Base-by-base conservation (phyloP, 1,140 invertebrate species). In the Drosophila ambigua region DNA sequence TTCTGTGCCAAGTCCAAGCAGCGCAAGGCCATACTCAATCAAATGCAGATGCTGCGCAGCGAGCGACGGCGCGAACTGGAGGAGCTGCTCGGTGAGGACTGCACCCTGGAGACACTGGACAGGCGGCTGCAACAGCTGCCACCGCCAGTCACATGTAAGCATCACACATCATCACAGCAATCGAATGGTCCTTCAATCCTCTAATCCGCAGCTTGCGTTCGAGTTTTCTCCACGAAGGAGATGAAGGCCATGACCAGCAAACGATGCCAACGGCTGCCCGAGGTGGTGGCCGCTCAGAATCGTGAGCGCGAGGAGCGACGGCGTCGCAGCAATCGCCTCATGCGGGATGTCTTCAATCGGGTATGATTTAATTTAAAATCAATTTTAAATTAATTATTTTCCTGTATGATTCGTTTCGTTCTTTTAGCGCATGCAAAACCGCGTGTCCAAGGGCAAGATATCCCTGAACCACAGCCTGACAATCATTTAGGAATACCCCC, bases 201-300 rank as follows among this genome's bases (percentile, higher is more conserved):
- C 53, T 58, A 26, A 15, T 3, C 46, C 50, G 5, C 57, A 91
- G 90, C 80, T 6, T 77, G 74, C 6, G 31, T 89, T 2, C 72
- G 90, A 13, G 58, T 91, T 24, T 90, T 91, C 26, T 51, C 75
- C 35, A 91, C 89, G 0, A 62, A 62, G 20, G 82, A 91, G 54
- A 91, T 91, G 90, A 91, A 91, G 54, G 90, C 90, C 0, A n/a
- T 91, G 50, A 91, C 90, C 15, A 79, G 52, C 26, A 85, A 79
- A 54, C 83, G 81, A 2, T 90, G 79, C 50, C 65, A 77, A 13
- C 61, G 35, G 8, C 51, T 91, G 60, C 90, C 90, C 0, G 90
- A 91, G 44, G 85, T 91, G 4, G 8, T 91, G 20, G 89, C 78
- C 11, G 77, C 72, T 2, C 59, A 80, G 48, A 59, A 72, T 45